Evolutionary conservation across 2,888 invertebrate species (phyloP).

Genomic region (Limnephilus lunatus): DNA sequence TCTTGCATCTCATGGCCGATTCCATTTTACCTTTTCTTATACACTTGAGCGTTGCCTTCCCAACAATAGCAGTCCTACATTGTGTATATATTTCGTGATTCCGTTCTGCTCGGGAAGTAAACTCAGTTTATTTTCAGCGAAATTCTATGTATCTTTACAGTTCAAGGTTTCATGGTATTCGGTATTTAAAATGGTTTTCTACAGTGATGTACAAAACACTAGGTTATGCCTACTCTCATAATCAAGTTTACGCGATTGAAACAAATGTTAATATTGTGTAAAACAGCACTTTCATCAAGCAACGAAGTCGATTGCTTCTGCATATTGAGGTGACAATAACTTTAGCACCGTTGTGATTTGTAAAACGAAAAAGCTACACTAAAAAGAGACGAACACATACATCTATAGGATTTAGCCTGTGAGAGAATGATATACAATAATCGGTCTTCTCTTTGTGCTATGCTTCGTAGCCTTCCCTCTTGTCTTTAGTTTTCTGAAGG

Average conservation of each 20-base stretch:
- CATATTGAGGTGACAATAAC: no score
- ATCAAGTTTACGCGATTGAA: not conserved
- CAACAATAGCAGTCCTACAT: conserved; percentile 35
- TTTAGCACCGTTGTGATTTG: no score
- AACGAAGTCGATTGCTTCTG: no score
- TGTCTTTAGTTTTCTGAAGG: no score
- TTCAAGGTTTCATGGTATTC: conserved; percentile 27
- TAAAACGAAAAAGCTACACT: no score
- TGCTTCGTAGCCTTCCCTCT: no score
- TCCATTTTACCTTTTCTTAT: conserved; percentile 33
- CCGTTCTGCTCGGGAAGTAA: conserved; percentile 2
- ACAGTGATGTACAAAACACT: not conserved
- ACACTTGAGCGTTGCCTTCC: conserved; percentile 32
- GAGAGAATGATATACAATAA: no score
- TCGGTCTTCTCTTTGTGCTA: no score
- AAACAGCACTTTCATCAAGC: not conserved
- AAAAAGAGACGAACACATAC: no score
- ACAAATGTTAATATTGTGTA: not conserved
- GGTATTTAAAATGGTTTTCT: conserved; percentile 26
- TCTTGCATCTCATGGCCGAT: not conserved
- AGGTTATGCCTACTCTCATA: not conserved
- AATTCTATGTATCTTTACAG: not conserved
- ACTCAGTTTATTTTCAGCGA: not conserved
- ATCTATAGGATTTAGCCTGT: no score
- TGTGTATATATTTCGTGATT: conserved; percentile 4